Base-by-base conservation (phyloP, 30 jellyfish, hydroid and myxozoan species). In the Pelagia noctiluca region DNA sequence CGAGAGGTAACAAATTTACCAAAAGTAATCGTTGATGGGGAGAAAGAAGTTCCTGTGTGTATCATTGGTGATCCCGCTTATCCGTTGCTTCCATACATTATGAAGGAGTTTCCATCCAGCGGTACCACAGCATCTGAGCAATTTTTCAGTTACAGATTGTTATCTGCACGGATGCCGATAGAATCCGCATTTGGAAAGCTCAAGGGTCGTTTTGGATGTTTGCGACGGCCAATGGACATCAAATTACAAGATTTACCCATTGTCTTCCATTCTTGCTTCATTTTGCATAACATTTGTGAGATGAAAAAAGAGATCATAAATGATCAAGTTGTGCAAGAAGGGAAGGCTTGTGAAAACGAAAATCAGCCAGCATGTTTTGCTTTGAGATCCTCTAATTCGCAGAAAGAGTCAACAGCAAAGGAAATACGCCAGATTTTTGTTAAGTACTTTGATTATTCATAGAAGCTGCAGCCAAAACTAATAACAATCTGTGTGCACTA, bases 391-490 rank as follows among this genome's bases (percentile, higher is more conserved):
- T 49, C 30, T 22, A 75, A 26, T 28, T 33, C 19, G 31, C 48
- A 63, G 25, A 42, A 18, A 26, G 87, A 75, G 35, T 23, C 78
- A 23, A 66, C 35, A n/a, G 87, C 68, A 54, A 75, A 75, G 38
- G 49, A 54, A 28, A 75, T 75, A 22, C 50, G 87, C 50, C 26
- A 57, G 3, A 50, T 76, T 70, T 48, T 75, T 47, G 76, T 57
- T 19, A 31, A 75, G 78, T 75, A 75, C 54, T 75, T 75, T 75
- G 79, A 71, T 67, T n/a, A n/a, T n/a, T n/a, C n/a, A n/a, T n/a
- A n/a, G n/a, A n/a, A n/a, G n/a, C n/a, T n/a, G n/a, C n/a, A n/a
- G n/a, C n/a, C n/a, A n/a, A n/a, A n/a, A n/a, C n/a, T n/a, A n/a
- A n/a, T n/a, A n/a, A n/a, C n/a, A n/a, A n/a, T n/a, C n/a, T n/a